phyloP scores from a whole-genome alignment of 1,140 invertebrate genomes.

The Drosophila teissieri region DNA sequence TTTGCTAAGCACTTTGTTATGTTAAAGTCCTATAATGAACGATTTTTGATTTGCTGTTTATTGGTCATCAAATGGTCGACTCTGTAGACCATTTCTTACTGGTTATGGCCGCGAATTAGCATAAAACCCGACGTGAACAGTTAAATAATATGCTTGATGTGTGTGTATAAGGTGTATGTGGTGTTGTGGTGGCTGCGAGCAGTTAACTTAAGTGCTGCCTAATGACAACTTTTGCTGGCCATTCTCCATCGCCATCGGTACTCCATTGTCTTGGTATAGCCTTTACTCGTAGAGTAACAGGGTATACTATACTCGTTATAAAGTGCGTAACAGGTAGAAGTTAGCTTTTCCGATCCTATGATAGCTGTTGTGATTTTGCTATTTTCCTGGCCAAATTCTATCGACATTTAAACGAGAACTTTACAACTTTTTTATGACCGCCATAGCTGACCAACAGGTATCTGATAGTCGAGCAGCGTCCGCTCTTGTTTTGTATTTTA shows the following conservation, averaged over 20 bases:
- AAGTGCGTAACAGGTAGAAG: too few relatives aligned
- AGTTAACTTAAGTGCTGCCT: slow-evolving; percentile 73
- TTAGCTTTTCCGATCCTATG: too few relatives aligned
- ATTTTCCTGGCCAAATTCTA: too few relatives aligned
- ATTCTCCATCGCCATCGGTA: slow-evolving; percentile 27
- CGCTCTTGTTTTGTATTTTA: slow-evolving; percentile 4
- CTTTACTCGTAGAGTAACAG: too few relatives aligned
- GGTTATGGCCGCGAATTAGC: slow-evolving; percentile 68
- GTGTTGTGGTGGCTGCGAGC: slow-evolving; percentile 29
- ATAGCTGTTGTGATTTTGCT: too few relatives aligned
- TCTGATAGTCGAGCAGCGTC: too few relatives aligned
- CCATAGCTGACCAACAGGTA: too few relatives aligned
- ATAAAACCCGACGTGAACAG: slow-evolving; percentile 77
- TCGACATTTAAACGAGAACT: too few relatives aligned
- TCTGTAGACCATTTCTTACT: slow-evolving; percentile 11
- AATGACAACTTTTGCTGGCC: slow-evolving; percentile 62
- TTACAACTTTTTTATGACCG: too few relatives aligned
- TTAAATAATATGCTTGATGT: slow-evolving; percentile 76
- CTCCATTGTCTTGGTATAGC: slow-evolving; percentile 7
- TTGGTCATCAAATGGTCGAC: slow-evolving; percentile 43
- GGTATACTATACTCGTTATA: too few relatives aligned
- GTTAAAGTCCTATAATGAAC: slow-evolving; percentile 5
- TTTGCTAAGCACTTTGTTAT: slow-evolving; percentile 5
- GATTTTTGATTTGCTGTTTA: slow-evolving; percentile 37
- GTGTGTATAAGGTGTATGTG: slow-evolving; percentile 5